Evolutionary conservation across 2,888 invertebrate species (phyloP), one percentile per base, ranked within the genome.

Genomic region (Penaeus monodon): DNA sequence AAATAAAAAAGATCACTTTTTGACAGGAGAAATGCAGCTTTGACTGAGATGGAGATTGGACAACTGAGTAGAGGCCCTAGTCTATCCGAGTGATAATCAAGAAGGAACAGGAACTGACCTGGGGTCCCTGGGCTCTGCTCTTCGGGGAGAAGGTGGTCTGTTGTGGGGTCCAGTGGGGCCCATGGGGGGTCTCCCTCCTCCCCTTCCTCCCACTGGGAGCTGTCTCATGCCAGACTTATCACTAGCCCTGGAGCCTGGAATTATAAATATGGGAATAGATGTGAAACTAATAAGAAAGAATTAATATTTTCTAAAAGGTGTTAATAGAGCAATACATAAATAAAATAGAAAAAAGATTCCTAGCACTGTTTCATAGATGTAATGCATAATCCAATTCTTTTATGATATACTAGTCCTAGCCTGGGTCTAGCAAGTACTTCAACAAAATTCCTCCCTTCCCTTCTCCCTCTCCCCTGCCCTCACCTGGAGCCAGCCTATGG

Each of bases 61-160:
- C 57, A 57, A 57, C 3, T 20, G 1, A 57, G 57, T 14, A 57
- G 57, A 17, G 20, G 57, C 3, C 17, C 57, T 4, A 14, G 57
- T 57, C 57, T 57, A 44, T 44, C 44, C 1, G 44, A 44, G 44
- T 44, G 7, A 10, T 44, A 44, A 44, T 44, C 0, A 44, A 44
- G 22, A 38, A 57, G 29, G n/a, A 63, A n/a, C 3, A 77, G 27
- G 0, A 3, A 20, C 17, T 77, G 33, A 79, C 82, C 74, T 63
- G 33, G 74, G 82, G 24, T 66, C 49, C 22, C 33, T 57, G 22
- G 82, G 74, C 27, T 57, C 80, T 49, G 68, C 78, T 68, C 66
- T 78, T 24, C 66, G 78, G n/a, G 84, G 78, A 66, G 65, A 44
- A 20, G 85, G 44, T 27, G 81, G 85, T 81, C 73, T 73, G 29